Conservation (phyloP, 1,140 invertebrate genomes). For the Drosophila kurseongensis region DNA sequence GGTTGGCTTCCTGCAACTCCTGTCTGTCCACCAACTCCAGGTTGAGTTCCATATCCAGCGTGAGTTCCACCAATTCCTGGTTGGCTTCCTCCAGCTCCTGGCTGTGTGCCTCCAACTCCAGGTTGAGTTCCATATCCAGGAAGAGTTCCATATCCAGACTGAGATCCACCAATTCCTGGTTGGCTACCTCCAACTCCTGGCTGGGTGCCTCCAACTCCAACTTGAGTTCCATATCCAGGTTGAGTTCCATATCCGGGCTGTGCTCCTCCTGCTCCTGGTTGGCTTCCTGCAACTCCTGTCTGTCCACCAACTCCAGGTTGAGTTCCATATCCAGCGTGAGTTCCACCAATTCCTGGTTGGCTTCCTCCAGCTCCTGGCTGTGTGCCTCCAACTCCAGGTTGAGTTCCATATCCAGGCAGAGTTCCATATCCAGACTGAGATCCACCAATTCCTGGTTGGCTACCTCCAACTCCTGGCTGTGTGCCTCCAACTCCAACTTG, state of each 20-base stretch:
- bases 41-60: neutral
- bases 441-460: too few species aligned
- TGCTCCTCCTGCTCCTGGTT: constrained; percentile 7
- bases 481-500: constrained; percentile 1
- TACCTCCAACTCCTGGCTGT: too few species aligned
- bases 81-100: neutral
- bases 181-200: neutral
- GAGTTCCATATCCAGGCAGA: neutral
- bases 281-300: neutral
- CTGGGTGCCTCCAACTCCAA: neutral
- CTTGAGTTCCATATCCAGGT: constrained; percentile 1
- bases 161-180: constrained; percentile 5
- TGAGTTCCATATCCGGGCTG: neutral
- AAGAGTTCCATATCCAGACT: constrained; percentile 13
- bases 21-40: neutral
- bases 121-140: constrained; percentile 8
- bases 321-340: neutral
- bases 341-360: too few species aligned
- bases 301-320: neutral
- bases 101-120: constrained; percentile 2
- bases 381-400: neutral
- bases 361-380: too few species aligned
- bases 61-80: neutral
- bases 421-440: too few species aligned
- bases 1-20: too few species aligned